Conservation (phyloP, 2,113 vertebrate genomes). For the Leptobrachium leishanense region DNA sequence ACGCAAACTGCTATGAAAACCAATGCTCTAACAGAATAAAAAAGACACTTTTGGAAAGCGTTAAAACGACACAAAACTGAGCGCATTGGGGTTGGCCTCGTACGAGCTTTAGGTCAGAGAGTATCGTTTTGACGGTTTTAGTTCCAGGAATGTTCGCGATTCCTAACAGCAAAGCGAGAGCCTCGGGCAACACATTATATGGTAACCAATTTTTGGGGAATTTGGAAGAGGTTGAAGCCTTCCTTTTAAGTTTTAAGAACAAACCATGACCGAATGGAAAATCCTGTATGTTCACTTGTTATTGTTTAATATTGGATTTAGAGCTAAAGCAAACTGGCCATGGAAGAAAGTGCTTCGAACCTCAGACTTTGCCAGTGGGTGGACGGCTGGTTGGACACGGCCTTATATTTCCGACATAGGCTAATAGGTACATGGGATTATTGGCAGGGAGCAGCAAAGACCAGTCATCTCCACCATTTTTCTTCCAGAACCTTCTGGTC, state of each 20-base stretch:
- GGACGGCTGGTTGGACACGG: too few relatives aligned
- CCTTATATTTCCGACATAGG: too few relatives aligned
- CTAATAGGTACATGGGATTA: too few relatives aligned
- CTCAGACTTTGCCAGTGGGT: too few relatives aligned
- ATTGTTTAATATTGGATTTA: slow-evolving; percentile 14
- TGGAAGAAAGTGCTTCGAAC: too few relatives aligned
- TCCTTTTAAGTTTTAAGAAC: slow-evolving; percentile 22
- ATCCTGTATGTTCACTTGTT: slow-evolving; percentile 29
- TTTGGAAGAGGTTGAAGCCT: slow-evolving; percentile 17
- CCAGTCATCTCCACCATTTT: too few relatives aligned
- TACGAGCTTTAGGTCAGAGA: slow-evolving; percentile 29
- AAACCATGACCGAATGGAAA: slow-evolving; percentile 35
- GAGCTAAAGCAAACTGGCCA: too few relatives aligned
- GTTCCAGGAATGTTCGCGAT: slow-evolving; percentile 35
- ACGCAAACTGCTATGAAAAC: slow-evolving; percentile 17
- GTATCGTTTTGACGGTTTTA: slow-evolving; percentile 33
- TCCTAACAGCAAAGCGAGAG: slow-evolving; percentile 28
- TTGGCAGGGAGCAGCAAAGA: too few relatives aligned
- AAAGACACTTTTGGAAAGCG: slow-evolving; percentile 24
- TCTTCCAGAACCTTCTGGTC: too few relatives aligned
- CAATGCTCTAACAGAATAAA: slow-evolving; percentile 24
- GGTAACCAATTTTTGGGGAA: not conserved
- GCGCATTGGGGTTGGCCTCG: slow-evolving; percentile 9
- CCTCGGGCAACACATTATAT: slow-evolving; percentile 28
- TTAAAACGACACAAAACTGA: not conserved